These are phyloP conservation scores for Dendronephthya gigantea DNA, from an alignment of 64 coral and sea anemone species.

Conservation along the genomic window DNA sequence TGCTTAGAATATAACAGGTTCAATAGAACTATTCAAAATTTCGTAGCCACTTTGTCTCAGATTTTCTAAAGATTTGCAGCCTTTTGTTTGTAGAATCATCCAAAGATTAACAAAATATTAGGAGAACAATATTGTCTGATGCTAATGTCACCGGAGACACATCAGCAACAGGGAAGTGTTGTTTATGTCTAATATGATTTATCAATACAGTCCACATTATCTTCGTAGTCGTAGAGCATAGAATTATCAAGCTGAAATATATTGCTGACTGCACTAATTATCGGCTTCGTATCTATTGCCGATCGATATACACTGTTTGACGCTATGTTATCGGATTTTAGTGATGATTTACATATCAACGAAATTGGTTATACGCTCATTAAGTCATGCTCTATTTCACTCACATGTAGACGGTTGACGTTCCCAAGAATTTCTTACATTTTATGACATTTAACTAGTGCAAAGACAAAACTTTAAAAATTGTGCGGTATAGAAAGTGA, in stretches of 20 bases:
- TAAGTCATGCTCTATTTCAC: neutral
- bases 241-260: too few relatives aligned
- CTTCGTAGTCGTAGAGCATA: too few relatives aligned
- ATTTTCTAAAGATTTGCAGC: neutral
- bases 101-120: neutral
- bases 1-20: neutral
- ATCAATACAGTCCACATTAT: too few relatives aligned
- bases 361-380: neutral
- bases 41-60: neutral
- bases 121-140: neutral
- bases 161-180: neutral
- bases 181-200: too few relatives aligned
- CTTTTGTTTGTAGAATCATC: neutral
- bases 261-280: too few relatives aligned
- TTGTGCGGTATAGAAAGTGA: too few relatives aligned
- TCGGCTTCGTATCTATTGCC: neutral
- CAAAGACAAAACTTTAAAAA: neutral
- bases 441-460: too few relatives aligned
- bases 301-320: neutral
- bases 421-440: neutral
- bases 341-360: neutral
- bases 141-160: neutral
- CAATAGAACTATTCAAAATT: neutral
- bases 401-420: neutral
- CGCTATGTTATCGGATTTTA: neutral